Evolutionary conservation across 1,140 invertebrate genomes (phyloP), one percentile per base, ranked within the genome.

Genomic region (Microplitis demolitor): DNA sequence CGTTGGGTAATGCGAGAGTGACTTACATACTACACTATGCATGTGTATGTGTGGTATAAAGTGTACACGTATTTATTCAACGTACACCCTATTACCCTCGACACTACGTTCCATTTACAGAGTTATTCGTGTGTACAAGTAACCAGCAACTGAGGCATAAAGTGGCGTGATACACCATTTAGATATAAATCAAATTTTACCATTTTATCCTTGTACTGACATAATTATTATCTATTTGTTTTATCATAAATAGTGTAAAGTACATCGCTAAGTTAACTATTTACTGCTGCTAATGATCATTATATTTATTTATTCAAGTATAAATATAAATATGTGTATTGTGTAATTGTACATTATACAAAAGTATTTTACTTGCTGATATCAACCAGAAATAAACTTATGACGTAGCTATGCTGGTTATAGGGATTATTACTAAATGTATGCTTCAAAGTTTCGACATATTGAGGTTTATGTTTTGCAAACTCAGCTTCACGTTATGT

Each of bases 111-210:
- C 37, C 53, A 63, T 62, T 37, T 37, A 11, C 37, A 16, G 2
- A 51, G 39, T 45, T 6, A 45, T 45, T 64, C 34, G 16, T 13
- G 13, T 54, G 62, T 56, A 50, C 54, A 69, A 61, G 61, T 53
- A 53, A 34, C 45, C 14, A 8, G 24, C 39, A 11, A 45, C 58
- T 33, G 6, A 24, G 58, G 56, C 61, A 72, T 75, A 75, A 75
- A 75, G 64, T 75, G 61, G 70, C 66, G 74, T 71, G 75, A 71
- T 71, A 61, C 60, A 14, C 13, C 61, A 67, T 76, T 71, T 71
- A 74, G 75, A 74, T 76, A 51, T 45, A 14, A 66, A 76, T 74
- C 72, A 54, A 31, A 75, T 66, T 73, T 51, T 62, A 24, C 56
- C 56, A 35, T 34, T 58, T 58, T 73, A 76, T 73, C 72, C 8